These are phyloP conservation scores for Aspiorhynchus laticeps DNA, from an alignment of 2,113 vertebrate species.

Conservation along the genomic window DNA sequence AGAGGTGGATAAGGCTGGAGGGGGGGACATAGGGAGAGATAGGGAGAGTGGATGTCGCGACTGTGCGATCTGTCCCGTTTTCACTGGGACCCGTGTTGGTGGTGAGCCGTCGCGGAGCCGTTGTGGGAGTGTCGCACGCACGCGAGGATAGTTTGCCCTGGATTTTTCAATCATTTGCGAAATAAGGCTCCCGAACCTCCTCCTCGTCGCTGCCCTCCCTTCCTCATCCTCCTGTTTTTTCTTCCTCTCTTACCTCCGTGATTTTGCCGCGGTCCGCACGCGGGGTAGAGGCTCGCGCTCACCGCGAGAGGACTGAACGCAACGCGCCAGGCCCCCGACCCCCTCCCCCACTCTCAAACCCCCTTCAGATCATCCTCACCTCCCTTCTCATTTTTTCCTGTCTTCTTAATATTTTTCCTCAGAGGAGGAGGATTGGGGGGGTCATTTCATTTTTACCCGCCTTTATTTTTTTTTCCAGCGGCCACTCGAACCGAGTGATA, in stretches of 20 bases:
- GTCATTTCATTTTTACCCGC: neutral
- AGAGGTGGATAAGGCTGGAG: conserved; percentile 25
- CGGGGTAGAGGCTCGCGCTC: conserved; percentile 49
- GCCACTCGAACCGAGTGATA: neutral
- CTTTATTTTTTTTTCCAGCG: neutral
- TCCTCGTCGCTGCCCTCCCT: conserved; percentile 38
- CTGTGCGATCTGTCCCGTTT: conserved; percentile 50
- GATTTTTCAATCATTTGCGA: conserved; percentile 53
- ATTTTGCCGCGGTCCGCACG: conserved; percentile 42
- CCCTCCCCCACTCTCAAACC: conserved; percentile 42
- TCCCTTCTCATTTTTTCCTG: conserved; percentile 55
- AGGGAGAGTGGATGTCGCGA: conserved; percentile 51
- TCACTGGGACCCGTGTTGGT: conserved; percentile 43
- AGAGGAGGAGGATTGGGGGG: conserved; percentile 47
- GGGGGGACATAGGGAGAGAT: neutral
- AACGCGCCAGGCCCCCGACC: conserved; percentile 25
- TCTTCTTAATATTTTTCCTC: conserved; percentile 31
- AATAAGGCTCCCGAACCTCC: conserved; percentile 53
- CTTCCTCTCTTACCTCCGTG: conserved; percentile 17
- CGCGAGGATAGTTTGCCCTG: conserved; percentile 45
- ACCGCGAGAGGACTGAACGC: conserved; percentile 28
- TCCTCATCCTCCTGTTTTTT: conserved; percentile 20
- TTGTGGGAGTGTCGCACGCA: conserved; percentile 48
- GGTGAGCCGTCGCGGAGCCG: conserved; percentile 21
- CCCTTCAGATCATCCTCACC: conserved; percentile 39